Evolutionary conservation across 2,797 vertebrate genomes (phyloP).

Genomic region (Sebastolobus altivelis): DNA sequence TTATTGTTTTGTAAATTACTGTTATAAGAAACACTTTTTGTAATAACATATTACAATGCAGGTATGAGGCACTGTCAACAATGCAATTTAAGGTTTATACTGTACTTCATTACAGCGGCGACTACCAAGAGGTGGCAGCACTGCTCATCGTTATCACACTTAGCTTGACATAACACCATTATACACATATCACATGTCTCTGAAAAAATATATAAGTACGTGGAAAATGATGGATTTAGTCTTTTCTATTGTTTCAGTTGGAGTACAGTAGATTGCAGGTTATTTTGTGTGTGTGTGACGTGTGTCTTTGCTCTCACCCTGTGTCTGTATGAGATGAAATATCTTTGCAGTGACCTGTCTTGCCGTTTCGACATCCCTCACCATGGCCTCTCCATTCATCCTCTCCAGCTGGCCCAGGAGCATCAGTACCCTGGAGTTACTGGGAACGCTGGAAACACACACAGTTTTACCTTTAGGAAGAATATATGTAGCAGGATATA

Average conservation of each 20-base stretch:
- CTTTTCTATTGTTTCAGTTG: neutral
- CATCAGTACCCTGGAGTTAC: conserved; percentile 90
- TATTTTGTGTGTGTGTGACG: neutral
- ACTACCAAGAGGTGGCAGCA: neutral
- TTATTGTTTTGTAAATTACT: neutral
- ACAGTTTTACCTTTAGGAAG: conserved; percentile 6
- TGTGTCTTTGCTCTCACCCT: conserved; percentile 85
- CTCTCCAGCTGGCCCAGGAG: conserved; percentile 95
- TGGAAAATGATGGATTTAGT: neutral
- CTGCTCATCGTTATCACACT: neutral
- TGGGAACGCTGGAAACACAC: conserved; percentile 83
- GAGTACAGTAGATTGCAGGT: neutral
- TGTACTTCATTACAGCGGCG: neutral
- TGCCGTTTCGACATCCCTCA: conserved; percentile 85
- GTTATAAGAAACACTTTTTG: neutral
- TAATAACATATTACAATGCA: neutral
- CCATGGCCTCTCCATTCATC: conserved; percentile 86
- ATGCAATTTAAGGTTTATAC: neutral
- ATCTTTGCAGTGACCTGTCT: conserved; percentile 94
- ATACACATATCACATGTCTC: neutral
- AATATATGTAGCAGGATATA: neutral
- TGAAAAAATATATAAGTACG: neutral
- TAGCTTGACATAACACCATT: neutral
- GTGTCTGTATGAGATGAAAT: conserved; percentile 96
- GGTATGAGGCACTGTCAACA: neutral